A percentile compares a stretch with the other conserved stretches of the same genome.
Conservation (phyloP, 1,140 invertebrate species). For the Episyrphus balteatus region DNA sequence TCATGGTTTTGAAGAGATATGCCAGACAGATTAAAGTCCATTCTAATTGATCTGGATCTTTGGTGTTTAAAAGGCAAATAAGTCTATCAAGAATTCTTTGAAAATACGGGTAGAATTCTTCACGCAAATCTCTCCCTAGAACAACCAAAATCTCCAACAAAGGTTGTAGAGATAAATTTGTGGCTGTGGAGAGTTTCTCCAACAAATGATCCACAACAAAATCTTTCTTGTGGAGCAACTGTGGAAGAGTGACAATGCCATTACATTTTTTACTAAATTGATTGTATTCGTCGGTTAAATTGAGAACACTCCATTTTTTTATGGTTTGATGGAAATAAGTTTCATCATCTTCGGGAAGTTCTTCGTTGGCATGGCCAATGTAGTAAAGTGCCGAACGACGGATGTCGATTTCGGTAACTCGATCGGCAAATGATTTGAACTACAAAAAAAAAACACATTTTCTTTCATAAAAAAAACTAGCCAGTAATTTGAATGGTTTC, state of each 20-base stretch:
- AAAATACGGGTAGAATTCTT: slow-evolving; percentile 79
- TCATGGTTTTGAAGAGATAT: slow-evolving; percentile 80
- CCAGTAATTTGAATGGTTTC: slow-evolving; percentile 2
- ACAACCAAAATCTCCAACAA: slow-evolving; percentile 79
- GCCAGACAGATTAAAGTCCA: slow-evolving; percentile 72
- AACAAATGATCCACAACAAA: slow-evolving; percentile 58
- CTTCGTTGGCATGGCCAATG: slow-evolving; percentile 55
- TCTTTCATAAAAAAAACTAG: neutral
- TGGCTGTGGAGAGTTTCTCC: slow-evolving; percentile 56
- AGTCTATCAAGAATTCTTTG: slow-evolving; percentile 52
- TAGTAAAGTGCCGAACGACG: slow-evolving; percentile 56
- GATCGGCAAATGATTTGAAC: slow-evolving; percentile 78
- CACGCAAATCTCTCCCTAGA: slow-evolving; percentile 70
- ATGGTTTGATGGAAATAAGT: slow-evolving; percentile 70
- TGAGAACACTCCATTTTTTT: slow-evolving; percentile 78
- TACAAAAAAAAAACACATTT: slow-evolving; percentile 29
- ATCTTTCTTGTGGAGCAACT: slow-evolving; percentile 68
- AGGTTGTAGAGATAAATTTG: slow-evolving; percentile 63
- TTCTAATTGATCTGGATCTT: slow-evolving; percentile 72
- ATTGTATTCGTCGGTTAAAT: slow-evolving; percentile 70
- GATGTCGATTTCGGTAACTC: slow-evolving; percentile 71
- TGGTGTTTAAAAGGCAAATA: slow-evolving; percentile 59
- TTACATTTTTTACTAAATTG: slow-evolving; percentile 60
- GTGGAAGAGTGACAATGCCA: slow-evolving; percentile 63
- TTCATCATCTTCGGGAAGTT: slow-evolving; percentile 52